Percentiles rank a stretch among this genome's conserved stretches.
phyloP scores from a whole-genome alignment of 2,888 invertebrate genomes.

The Synanthedon formicaeformis region DNA sequence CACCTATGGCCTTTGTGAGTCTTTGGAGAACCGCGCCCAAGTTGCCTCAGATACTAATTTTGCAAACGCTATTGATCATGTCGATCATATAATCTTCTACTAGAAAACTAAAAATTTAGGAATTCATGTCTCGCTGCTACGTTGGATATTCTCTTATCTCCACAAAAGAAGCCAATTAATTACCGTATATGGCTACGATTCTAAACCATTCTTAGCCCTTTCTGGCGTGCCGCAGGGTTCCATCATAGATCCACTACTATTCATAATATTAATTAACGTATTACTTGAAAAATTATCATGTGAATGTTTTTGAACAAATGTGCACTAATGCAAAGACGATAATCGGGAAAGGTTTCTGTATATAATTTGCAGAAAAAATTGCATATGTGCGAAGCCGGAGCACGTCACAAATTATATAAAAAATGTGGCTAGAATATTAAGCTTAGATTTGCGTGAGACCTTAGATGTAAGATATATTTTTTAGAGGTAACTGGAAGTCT shows the following conservation, averaged over 20 bases:
- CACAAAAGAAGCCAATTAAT: neutral
- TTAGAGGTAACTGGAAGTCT: conserved; percentile 1
- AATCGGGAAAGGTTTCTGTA: too few relatives aligned
- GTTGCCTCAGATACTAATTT: neutral
- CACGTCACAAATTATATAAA: too few relatives aligned
- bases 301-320: neutral
- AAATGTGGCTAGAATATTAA: too few relatives aligned
- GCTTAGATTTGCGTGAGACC: too few relatives aligned
- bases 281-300: neutral
- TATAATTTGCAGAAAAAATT: too few relatives aligned
- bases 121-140: neutral
- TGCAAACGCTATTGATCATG: neutral
- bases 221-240: neutral
- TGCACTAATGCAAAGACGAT: too few relatives aligned
- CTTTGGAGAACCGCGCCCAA: neutral
- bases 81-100: neutral
- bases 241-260: neutral
- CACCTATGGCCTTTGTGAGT: too few relatives aligned
- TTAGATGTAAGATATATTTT: too few relatives aligned
- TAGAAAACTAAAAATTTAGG: neutral
- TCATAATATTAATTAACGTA: neutral
- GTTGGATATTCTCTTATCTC: neutral
- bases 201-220: neutral
- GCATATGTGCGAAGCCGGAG: too few relatives aligned
- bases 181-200: neutral